These are phyloP conservation scores for Malurus alboscapulatus DNA, from an alignment of 2,113 vertebrate genomes.

Conservation along the genomic window DNA sequence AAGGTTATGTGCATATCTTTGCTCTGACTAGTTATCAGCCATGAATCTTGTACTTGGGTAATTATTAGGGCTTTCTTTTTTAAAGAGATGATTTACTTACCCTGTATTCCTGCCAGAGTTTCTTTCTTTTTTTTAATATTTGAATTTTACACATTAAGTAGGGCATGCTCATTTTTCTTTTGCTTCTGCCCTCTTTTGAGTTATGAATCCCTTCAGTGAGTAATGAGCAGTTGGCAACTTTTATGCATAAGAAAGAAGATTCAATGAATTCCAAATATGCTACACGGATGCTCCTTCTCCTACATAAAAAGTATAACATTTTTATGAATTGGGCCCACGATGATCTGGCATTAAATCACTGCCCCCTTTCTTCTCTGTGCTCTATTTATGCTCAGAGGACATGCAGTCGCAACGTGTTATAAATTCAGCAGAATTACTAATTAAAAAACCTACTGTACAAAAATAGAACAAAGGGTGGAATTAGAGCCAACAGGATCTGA, in stretches of 20 bases:
- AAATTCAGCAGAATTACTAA: slow-evolving; percentile 64
- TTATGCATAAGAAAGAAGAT: slow-evolving; percentile 61
- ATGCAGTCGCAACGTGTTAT: slow-evolving; percentile 17
- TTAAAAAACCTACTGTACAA: slow-evolving; percentile 53
- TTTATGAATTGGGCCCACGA: slow-evolving; percentile 36
- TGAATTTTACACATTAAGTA: slow-evolving; percentile 64
- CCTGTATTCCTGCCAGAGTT: slow-evolving; percentile 30
- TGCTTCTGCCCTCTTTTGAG: slow-evolving; percentile 54
- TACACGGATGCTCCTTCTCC: slow-evolving; percentile 30
- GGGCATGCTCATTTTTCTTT: slow-evolving; percentile 48
- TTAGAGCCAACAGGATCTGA: slow-evolving; percentile 47
- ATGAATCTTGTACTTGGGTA: slow-evolving; percentile 56
- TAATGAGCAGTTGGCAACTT: slow-evolving; percentile 67
- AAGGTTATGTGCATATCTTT: slow-evolving; percentile 9
- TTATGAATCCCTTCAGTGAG: slow-evolving; percentile 58
- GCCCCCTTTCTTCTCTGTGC: slow-evolving; percentile 35
- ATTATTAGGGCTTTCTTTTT: slow-evolving; percentile 52
- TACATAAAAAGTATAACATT: slow-evolving; percentile 31
- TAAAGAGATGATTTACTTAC: slow-evolving; percentile 57
- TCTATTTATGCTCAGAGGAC: slow-evolving; percentile 35
- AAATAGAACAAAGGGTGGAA: slow-evolving; percentile 62
- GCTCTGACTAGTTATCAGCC: slow-evolving; percentile 58
- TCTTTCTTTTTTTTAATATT: slow-evolving; percentile 47
- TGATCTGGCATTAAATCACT: slow-evolving; percentile 48
- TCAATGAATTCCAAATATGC: slow-evolving; percentile 51